Percentiles rank a stretch among this genome's conserved stretches.
Evolutionary conservation across 2,888 invertebrate genomes (phyloP).

Genomic region (Euclidia mi): DNA sequence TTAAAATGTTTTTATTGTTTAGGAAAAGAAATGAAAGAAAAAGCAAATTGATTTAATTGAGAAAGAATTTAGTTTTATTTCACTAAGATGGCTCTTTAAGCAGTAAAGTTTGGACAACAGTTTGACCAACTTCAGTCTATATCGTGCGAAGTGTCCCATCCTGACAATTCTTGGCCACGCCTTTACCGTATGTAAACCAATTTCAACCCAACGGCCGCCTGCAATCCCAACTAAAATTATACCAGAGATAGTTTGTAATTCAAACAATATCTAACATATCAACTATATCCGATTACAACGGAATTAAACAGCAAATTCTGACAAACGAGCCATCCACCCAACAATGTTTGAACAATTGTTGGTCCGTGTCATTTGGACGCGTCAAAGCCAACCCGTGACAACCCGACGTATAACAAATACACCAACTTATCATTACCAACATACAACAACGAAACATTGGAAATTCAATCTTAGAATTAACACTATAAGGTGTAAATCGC

Average conservation of each 20-base stretch:
- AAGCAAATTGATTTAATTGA: too few species aligned
- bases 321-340: slow-evolving; percentile 52
- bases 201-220: too few species aligned
- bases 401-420: slow-evolving; percentile 61
- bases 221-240: too few species aligned
- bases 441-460: neutral
- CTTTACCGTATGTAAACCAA: too few species aligned
- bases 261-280: slow-evolving; percentile 37
- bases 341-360: slow-evolving; percentile 70
- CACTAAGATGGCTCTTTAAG: too few species aligned
- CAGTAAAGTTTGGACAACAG: too few species aligned
- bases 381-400: slow-evolving; percentile 75
- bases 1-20: too few species aligned
- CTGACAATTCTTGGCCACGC: too few species aligned
- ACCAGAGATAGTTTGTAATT: slow-evolving; percentile 17
- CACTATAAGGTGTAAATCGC: neutral
- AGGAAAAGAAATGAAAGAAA: too few species aligned
- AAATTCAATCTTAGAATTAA: neutral
- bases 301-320: slow-evolving; percentile 55
- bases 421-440: slow-evolving; percentile 45
- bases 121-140: too few species aligned
- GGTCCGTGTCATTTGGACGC: slow-evolving; percentile 72
- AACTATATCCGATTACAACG: slow-evolving; percentile 51
- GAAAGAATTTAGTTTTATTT: too few species aligned
- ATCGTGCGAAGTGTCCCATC: too few species aligned